Conservation (phyloP, 2,888 invertebrate genomes). For the Antitype chi region DNA sequence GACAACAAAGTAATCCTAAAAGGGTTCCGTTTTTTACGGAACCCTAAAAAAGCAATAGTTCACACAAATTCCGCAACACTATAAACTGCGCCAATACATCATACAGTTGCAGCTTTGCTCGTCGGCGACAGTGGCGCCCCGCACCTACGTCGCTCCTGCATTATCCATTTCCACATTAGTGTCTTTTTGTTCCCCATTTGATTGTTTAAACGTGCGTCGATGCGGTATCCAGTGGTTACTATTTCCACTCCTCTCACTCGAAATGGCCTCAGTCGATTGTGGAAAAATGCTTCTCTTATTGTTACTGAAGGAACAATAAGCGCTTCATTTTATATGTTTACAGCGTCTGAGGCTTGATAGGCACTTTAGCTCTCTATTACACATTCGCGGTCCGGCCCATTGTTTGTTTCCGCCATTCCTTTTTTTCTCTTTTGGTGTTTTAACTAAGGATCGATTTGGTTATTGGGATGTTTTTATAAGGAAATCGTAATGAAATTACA, state of each 20-base stretch:
- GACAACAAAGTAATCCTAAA: too few relatives aligned
- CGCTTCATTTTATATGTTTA: slow-evolving; percentile 89
- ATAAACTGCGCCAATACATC: neutral
- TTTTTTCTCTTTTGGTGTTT: slow-evolving; percentile 66
- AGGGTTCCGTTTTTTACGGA: too few relatives aligned
- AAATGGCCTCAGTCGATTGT: slow-evolving; percentile 89
- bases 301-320: slow-evolving; percentile 89
- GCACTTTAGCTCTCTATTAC: slow-evolving; percentile 86
- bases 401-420: slow-evolving; percentile 74
- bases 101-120: slow-evolving; percentile 18
- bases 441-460: slow-evolving; percentile 30
- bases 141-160: slow-evolving; percentile 73
- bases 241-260: slow-evolving; percentile 87
- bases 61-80: neutral
- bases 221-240: slow-evolving; percentile 88
- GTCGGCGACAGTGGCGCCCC: slow-evolving; percentile 60
- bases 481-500: neutral
- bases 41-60: neutral
- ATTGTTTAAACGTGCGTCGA: slow-evolving; percentile 90
- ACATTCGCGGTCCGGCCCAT: slow-evolving; percentile 75
- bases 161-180: slow-evolving; percentile 90
- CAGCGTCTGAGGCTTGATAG: slow-evolving; percentile 87
- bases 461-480: neutral
- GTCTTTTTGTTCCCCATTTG: slow-evolving; percentile 89
- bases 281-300: slow-evolving; percentile 89